Evolutionary conservation across 2,888 invertebrate genomes (phyloP).

Genomic region (Dilophus febrilis): DNA sequence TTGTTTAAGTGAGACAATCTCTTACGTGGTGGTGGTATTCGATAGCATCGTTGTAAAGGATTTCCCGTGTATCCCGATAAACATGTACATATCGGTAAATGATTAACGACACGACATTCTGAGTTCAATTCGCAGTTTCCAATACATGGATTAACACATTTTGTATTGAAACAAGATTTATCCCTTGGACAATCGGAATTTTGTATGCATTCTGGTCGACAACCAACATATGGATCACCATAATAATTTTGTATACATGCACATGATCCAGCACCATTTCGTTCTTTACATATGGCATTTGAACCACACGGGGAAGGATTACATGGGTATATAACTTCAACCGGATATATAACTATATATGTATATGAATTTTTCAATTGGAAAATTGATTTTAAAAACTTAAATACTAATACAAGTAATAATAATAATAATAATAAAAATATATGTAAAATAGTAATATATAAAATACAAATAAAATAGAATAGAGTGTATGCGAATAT

Average conservation of each 20-base stretch:
- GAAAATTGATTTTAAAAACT: constrained; percentile 9
- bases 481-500: too few relatives aligned
- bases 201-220: constrained; percentile 75
- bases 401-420: constrained; percentile 3
- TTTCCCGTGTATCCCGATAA: constrained; percentile 59
- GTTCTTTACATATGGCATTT: constrained; percentile 70
- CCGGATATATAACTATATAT: constrained; percentile 36
- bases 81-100: constrained; percentile 65
- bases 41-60: constrained; percentile 56
- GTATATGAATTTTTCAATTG: too few relatives aligned
- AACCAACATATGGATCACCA: constrained; percentile 73
- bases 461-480: too few relatives aligned
- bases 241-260: constrained; percentile 64
- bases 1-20: constrained; percentile 5
- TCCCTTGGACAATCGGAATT: constrained; percentile 66
- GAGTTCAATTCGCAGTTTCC: constrained; percentile 72
- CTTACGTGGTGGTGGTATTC: constrained; percentile 31
- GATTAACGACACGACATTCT: constrained; percentile 65
- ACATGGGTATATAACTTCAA: constrained; percentile 47
- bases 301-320: constrained; percentile 72
- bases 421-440: constrained; percentile 2
- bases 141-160: constrained; percentile 68
- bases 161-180: constrained; percentile 65
- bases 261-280: constrained; percentile 66
- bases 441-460: constrained; percentile 3